These are phyloP conservation scores for Pterostichus niger DNA, from an alignment of 2,888 invertebrate species.

Conservation along the genomic window DNA sequence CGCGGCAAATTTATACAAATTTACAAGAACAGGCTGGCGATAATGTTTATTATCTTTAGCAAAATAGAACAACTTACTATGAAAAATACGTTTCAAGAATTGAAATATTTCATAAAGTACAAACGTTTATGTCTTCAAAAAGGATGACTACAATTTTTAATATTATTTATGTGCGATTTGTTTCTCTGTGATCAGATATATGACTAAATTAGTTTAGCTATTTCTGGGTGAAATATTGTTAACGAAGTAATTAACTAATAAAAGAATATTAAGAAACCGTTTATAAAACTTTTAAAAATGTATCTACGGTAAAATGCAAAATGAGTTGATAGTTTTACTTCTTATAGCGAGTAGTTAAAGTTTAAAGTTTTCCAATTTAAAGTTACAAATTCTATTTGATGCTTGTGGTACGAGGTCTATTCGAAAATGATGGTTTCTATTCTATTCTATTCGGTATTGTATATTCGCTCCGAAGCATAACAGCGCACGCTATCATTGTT, in stretches of 20 bases:
- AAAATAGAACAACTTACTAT: neutral
- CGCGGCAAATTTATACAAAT: constrained; percentile 14
- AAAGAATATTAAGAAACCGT: neutral
- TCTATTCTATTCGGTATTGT: constrained; percentile 59
- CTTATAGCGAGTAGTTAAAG: too few relatives aligned
- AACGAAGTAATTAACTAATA: too few relatives aligned
- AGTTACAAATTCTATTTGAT: constrained; percentile 5
- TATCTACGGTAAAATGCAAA: neutral
- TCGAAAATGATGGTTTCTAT: constrained; percentile 52
- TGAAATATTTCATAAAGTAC: too few relatives aligned
- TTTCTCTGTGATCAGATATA: too few relatives aligned
- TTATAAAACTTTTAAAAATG: neutral
- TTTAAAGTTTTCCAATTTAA: constrained; percentile 33
- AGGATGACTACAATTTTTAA: too few relatives aligned
- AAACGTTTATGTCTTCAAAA: too few relatives aligned
- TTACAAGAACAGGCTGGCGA: too few relatives aligned
- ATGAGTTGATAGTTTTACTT: neutral
- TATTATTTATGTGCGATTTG: too few relatives aligned
- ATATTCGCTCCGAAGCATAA: constrained; percentile 56
- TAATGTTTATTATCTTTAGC: too few relatives aligned
- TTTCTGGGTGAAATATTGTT: too few relatives aligned
- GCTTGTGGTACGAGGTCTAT: neutral
- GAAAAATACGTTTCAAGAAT: neutral
- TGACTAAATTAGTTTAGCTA: too few relatives aligned
- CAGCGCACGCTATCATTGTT: constrained; percentile 61